Conservation (phyloP, 2,888 invertebrate genomes). For the Brachylomia viminalis region DNA sequence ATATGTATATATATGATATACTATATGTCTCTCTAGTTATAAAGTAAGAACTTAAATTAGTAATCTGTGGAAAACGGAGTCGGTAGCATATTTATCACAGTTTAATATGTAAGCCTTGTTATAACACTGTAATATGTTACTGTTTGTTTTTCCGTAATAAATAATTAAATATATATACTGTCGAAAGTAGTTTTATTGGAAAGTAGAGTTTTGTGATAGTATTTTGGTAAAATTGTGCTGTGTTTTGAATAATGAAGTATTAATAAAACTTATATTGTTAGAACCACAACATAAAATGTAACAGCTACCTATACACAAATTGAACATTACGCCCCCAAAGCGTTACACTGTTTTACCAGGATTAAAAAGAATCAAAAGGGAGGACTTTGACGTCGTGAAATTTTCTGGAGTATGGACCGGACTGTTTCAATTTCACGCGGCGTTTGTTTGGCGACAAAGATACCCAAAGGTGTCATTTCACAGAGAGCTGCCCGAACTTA, state of each 20-base stretch:
- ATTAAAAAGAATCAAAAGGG: slow-evolving; percentile 78
- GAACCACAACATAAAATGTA: not conserved
- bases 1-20: no score
- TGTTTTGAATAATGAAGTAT: not conserved
- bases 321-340: slow-evolving; percentile 38
- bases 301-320: slow-evolving; percentile 11
- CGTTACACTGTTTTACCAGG: slow-evolving; percentile 63
- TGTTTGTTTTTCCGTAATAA: no score
- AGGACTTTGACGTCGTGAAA: slow-evolving; percentile 76
- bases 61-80: no score
- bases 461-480: slow-evolving; percentile 88
- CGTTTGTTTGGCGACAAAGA: slow-evolving; percentile 88
- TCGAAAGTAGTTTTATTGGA: not conserved
- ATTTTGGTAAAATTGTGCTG: not conserved
- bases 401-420: slow-evolving; percentile 82
- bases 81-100: no score
- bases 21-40: no score
- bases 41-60: no score
- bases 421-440: slow-evolving; percentile 90
- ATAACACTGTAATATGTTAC: no score
- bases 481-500: slow-evolving; percentile 83
- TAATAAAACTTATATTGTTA: not conserved
- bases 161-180: no score
- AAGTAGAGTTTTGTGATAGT: not conserved
- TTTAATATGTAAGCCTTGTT: no score